phyloP scores from a whole-genome alignment of 2,888 invertebrate genomes.

The Cantharis lateralis region DNA sequence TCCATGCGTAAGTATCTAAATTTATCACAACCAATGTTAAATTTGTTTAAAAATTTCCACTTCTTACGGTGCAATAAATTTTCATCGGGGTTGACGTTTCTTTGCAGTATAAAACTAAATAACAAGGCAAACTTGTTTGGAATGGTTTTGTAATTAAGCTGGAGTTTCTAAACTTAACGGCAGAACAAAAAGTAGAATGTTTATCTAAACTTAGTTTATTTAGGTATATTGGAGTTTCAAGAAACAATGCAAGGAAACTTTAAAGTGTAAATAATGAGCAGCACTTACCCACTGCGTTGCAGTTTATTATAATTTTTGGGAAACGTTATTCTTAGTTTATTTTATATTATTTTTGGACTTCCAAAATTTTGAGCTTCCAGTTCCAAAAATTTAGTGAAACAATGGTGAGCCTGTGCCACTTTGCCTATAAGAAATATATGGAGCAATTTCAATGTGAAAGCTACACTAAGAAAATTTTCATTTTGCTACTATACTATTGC shows the following conservation, averaged over 20 bases:
- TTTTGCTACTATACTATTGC: too few species aligned
- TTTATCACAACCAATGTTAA: not conserved
- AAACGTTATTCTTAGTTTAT: not conserved
- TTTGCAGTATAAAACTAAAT: not conserved
- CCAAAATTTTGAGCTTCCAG: too few species aligned
- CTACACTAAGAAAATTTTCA: too few species aligned
- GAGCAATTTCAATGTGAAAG: too few species aligned
- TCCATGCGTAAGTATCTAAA: slow-evolving; percentile 56
- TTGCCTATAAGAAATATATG: too few species aligned
- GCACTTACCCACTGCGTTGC: not conserved
- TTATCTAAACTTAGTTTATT: not conserved
- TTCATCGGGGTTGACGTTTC: not conserved
- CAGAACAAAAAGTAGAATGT: not conserved
- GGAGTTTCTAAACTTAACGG: not conserved
- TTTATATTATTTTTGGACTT: too few species aligned
- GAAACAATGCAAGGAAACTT: not conserved
- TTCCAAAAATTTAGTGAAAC: too few species aligned
- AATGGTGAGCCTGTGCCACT: too few species aligned
- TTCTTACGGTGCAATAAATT: not conserved
- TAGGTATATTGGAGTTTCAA: not conserved
- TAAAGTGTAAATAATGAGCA: not conserved
- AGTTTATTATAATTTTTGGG: not conserved
- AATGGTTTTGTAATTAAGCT: not conserved
- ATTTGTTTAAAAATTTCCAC: not conserved
- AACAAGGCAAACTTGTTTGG: not conserved